A percentile compares a stretch with the other conserved stretches of the same genome.
These are phyloP conservation scores for Semaprochilodus insignis DNA, from an alignment of 2,797 vertebrate species.

Conservation along the genomic window DNA sequence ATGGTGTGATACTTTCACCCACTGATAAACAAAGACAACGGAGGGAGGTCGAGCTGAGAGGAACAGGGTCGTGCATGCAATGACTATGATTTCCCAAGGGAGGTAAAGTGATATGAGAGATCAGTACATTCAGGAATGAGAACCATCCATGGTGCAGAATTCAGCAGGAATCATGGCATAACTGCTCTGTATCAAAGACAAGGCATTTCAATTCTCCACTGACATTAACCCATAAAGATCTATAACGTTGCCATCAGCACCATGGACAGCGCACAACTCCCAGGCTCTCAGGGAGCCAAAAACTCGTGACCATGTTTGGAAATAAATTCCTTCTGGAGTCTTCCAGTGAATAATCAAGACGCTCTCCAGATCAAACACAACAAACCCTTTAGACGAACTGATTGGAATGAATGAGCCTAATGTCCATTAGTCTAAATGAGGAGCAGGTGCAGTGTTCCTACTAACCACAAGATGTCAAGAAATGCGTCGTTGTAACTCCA, in stretches of 20 bases:
- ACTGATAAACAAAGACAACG: constrained; percentile 42
- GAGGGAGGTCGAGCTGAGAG: constrained; percentile 29
- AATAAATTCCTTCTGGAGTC: neutral
- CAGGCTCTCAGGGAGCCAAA: constrained; percentile 10
- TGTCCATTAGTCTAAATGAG: neutral
- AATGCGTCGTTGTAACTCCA: neutral
- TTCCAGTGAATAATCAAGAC: neutral
- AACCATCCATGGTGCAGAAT: constrained; percentile 35
- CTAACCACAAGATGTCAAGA: constrained; percentile 12
- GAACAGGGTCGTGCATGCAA: constrained; percentile 30
- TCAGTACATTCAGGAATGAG: constrained; percentile 52
- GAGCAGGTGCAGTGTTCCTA: neutral
- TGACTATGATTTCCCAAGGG: constrained; percentile 59
- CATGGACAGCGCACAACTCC: constrained; percentile 70
- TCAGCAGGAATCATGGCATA: neutral
- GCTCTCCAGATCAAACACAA: neutral
- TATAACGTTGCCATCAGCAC: constrained; percentile 66
- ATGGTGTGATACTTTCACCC: constrained; percentile 50
- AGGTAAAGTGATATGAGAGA: constrained; percentile 58
- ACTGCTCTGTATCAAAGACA: neutral
- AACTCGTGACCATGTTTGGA: neutral
- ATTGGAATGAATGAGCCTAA: neutral
- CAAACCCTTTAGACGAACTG: neutral
- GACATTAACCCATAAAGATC: neutral
- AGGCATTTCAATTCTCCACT: neutral